Evolutionary conservation across 2,113 vertebrate genomes (phyloP), one percentile per base, ranked within the genome.

Genomic region (Chloropsis hardwickii): DNA sequence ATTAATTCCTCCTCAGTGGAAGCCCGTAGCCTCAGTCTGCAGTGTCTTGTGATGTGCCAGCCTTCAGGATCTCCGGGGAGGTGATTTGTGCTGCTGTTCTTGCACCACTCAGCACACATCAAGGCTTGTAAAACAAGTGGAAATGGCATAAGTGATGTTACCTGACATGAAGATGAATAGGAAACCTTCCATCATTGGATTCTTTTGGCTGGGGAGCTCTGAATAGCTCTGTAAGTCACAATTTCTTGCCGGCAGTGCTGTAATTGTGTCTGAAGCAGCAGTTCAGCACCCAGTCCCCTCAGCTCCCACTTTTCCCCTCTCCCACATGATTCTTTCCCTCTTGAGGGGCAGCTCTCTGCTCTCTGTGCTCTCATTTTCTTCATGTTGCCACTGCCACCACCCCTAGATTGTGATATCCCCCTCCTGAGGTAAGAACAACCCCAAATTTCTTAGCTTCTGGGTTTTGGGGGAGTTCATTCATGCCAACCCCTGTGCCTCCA

Each of bases 291-390:
- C 33, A 17, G 39, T 37, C 11, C 17, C 25, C 25, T 64, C 61
- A 76, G 37, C 29, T 77, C 28, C 33, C 25, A 2, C 47, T 64
- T 56, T 24, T 67, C 29, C 71, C 20, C 15, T 64, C 28, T 66
- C 47, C 25, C 4, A 3, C 0, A 0, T 33, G 47, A 17, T 27
- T 29, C n/a, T 16, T 48, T 57, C 14, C 27, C 14, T 39, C 56
- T 22, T 19, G 14, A 60, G 44, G 64, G 12, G 40, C 22, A 60
- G 3, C 53, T 87, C 25, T 73, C 33, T 65, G 31, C 44, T 60
- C 10, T 40, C 62, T 57, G 13, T 33, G 20, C 27, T 72, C 60
- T 65, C 33, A 15, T 58, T 78, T 70, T 33, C 33, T 21, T 89
- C 35, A 10, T 39, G 16, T 14, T 64, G 14, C 35, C 60, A 22